Base-by-base conservation (phyloP, 2,113 vertebrate genomes). In the Clarias macrocephalus region DNA sequence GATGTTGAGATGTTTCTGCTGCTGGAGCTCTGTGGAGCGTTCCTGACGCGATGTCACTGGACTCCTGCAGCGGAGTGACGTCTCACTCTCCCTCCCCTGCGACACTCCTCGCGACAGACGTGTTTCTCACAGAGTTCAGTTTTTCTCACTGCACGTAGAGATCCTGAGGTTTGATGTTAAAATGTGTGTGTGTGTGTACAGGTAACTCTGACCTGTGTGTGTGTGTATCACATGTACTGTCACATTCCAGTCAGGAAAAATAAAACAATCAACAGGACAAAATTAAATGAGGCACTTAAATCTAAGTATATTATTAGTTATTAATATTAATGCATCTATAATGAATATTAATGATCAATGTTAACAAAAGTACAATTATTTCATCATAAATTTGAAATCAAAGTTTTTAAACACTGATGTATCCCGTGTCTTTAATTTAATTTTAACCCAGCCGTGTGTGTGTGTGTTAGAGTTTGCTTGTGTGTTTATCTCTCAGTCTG, bases 391-490 rank as follows among this genome's bases (percentile, higher is more conserved):
- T 48, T 33, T 73, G 18, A 73, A 73, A 73, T 3, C 48, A 48
- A 42, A 37, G 21, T 42, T 72, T 37, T 72, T 3, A 72, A 72
- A 33, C 16, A 33, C 28, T 19, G 33, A 37, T 70, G 19, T 75
- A 52, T 76, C 5, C 5, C 16, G 23, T 30, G 23, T 25, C 23
- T 13, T 52, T 23, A 76, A 5, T 21, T 8, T 48, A 6, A 42
- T 42, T 6, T 42, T 42, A 42, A 42, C 0, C 42, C 42, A 42
- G 5, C 11, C 56, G 76, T 37, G 28, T 80, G 19, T 63, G 30
- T 48, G 23, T 48, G 65, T 57, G 4, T 95, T 91, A 96, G 59
- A 95, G 92, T 88, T 89, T 93, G 80, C 94, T 92, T 12, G 33
- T 70, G 75, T 21, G 85, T 33, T 93, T 94, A 80, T 95, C 92